A percentile compares a stretch with the other conserved stretches of the same genome.
phyloP scores from a whole-genome alignment of 2,113 vertebrate species.

The Macquaria ambigua region DNA sequence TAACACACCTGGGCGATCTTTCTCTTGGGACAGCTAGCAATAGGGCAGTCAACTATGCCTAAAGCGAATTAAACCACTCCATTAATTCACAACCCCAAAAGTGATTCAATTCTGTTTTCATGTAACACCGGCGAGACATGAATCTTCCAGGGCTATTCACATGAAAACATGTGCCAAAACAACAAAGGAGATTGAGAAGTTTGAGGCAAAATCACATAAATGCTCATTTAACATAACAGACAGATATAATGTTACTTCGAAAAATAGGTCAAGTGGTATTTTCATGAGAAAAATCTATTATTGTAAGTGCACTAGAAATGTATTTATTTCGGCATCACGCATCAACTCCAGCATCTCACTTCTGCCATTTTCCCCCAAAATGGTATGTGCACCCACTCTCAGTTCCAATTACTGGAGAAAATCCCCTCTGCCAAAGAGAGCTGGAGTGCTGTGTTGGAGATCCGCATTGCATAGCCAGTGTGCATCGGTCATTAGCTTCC shows the following conservation, averaged over 20 bases:
- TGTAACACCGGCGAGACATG: constrained; percentile 3
- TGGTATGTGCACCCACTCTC: constrained; percentile 44
- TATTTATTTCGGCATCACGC: constrained; percentile 19
- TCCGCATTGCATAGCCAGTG: constrained; percentile 48
- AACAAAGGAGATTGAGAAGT: not conserved
- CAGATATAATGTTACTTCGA: not conserved
- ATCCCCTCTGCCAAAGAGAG: constrained; percentile 56
- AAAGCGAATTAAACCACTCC: constrained; percentile 53
- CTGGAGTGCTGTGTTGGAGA: constrained; percentile 38
- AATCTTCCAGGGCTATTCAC: not conserved
- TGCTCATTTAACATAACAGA: not conserved
- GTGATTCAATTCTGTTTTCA: constrained; percentile 23
- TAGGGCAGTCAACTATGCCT: constrained; percentile 42
- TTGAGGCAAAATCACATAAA: not conserved
- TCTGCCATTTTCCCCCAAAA: constrained; percentile 11
- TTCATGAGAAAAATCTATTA: not conserved
- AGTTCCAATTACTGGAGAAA: constrained; percentile 67
- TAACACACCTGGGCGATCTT: constrained; percentile 6
- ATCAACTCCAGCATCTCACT: constrained; percentile 18
- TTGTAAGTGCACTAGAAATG: not conserved
- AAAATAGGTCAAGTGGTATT: not conserved
- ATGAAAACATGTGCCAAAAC: constrained; percentile 8
- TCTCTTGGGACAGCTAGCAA: constrained; percentile 55
- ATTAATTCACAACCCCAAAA: constrained; percentile 60
- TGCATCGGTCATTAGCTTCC: constrained; percentile 75